Percentiles rank a stretch among this genome's conserved stretches.
phyloP scores from a whole-genome alignment of 92 coral and sea anemone genomes.

The Scolanthus callimorphus region DNA sequence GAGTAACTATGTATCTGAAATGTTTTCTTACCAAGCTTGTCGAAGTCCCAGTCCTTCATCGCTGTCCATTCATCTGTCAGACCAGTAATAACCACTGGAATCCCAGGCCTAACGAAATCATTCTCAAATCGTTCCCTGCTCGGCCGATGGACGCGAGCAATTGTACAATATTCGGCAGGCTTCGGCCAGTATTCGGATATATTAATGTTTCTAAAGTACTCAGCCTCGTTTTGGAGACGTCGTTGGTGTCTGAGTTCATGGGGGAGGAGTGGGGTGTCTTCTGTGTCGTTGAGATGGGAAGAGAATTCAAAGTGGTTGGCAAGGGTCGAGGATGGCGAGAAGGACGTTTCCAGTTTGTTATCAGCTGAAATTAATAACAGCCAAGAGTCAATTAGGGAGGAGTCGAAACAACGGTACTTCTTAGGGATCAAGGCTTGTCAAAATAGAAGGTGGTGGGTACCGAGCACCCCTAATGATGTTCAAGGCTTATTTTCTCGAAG shows the following conservation, averaged over 20 bases:
- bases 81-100: slow-evolving; percentile 66
- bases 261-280: slow-evolving; percentile 24
- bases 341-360: slow-evolving; percentile 3
- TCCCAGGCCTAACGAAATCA: slow-evolving; percentile 46
- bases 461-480: no score
- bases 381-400: no score
- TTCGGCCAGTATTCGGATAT: slow-evolving; percentile 36
- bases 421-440: no score
- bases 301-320: background rate
- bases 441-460: no score
- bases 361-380: background rate
- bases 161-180: slow-evolving; percentile 32
- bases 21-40: slow-evolving; percentile 51
- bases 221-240: slow-evolving; percentile 23
- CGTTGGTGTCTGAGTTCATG: slow-evolving; percentile 58
- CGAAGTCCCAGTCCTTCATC: slow-evolving; percentile 58
- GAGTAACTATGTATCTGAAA: no score
- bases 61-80: slow-evolving; percentile 67
- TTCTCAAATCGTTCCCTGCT: slow-evolving; percentile 44
- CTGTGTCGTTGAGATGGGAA: slow-evolving; percentile 19
- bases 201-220: slow-evolving; percentile 35
- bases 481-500: no score
- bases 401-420: no score
- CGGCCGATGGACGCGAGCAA: slow-evolving; percentile 58
- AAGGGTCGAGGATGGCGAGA: slow-evolving; percentile 14